phyloP scores from a whole-genome alignment of 2,888 invertebrate species.

The Drosophila niveifrons region DNA sequence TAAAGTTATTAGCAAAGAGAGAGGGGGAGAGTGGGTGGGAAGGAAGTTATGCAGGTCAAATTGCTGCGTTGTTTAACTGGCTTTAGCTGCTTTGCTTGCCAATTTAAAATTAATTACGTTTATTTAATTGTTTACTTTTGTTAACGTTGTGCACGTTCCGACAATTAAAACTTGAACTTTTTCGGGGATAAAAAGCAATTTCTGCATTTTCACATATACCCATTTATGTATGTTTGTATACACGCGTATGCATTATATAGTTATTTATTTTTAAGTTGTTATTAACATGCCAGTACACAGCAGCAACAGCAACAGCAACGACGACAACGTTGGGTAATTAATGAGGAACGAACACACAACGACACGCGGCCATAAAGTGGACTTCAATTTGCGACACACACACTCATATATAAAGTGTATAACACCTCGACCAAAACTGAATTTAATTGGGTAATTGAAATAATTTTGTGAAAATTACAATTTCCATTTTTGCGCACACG shows the following conservation, averaged over 20 bases:
- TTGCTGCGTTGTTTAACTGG: constrained; percentile 46
- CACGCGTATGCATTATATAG: constrained; percentile 40
- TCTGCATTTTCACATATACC: constrained; percentile 58
- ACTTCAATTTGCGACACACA: constrained; percentile 63
- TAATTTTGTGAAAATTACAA: constrained; percentile 58
- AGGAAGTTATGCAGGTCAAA: constrained; percentile 49
- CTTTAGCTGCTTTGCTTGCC: constrained; percentile 48
- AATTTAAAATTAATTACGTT: constrained; percentile 69
- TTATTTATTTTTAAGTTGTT: constrained; percentile 71
- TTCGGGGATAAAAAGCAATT: constrained; percentile 59
- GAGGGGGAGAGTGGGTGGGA: background rate
- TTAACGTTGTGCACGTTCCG: constrained; percentile 62
- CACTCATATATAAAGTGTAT: constrained; percentile 49
- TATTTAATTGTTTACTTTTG: constrained; percentile 73
- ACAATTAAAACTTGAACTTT: constrained; percentile 73
- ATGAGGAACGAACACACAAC: constrained; percentile 62
- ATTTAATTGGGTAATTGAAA: constrained; percentile 79
- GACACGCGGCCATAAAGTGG: constrained; percentile 59
- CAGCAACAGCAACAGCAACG: constrained; percentile 32
- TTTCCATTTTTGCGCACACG: constrained; percentile 71
- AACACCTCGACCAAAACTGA: constrained; percentile 65
- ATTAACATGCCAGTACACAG: constrained; percentile 62
- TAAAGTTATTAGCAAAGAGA: background rate
- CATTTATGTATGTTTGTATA: constrained; percentile 15
- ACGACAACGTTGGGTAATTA: constrained; percentile 55